A percentile compares a stretch with the other conserved stretches of the same genome.
These are phyloP conservation scores for Neodiprion lecontei DNA, from an alignment of 1,140 invertebrate species.

Conservation along the genomic window DNA sequence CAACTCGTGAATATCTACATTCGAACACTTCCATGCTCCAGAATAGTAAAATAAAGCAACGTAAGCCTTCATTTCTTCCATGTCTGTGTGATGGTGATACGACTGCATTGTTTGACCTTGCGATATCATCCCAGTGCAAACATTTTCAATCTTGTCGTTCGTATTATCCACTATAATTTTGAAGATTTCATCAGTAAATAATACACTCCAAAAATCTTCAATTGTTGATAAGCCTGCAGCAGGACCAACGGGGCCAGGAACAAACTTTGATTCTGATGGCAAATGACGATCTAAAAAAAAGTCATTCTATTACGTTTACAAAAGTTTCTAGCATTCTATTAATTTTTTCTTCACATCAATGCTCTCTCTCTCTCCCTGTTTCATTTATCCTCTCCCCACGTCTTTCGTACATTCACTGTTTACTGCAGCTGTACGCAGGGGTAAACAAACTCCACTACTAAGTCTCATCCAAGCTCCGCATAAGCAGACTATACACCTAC, in stretches of 20 bases:
- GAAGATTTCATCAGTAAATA: slow-evolving; percentile 24
- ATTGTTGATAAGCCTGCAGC: slow-evolving; percentile 15
- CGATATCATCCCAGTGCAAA: slow-evolving; percentile 7
- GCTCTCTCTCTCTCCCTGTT: no score
- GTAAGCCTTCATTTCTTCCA: slow-evolving; percentile 23
- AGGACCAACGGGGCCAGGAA: background rate
- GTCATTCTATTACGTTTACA: no score
- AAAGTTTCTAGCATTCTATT: no score
- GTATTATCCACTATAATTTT: slow-evolving; percentile 17
- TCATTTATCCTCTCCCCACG: no score
- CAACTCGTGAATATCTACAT: slow-evolving; percentile 21
- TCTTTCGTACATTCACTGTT: no score
- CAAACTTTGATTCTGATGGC: no score
- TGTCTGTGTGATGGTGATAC: slow-evolving; percentile 24
- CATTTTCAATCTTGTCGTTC: slow-evolving; percentile 24
- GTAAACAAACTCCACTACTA: no score
- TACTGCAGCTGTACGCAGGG: no score
- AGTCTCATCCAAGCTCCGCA: no score
- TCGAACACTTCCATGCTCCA: slow-evolving; percentile 26
- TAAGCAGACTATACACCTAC: no score
- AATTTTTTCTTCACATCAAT: no score
- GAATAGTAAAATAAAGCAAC: slow-evolving; percentile 25
- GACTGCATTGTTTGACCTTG: slow-evolving; percentile 17
- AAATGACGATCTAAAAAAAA: no score
- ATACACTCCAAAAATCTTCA: slow-evolving; percentile 23